These are phyloP conservation scores for Procavia capensis DNA, from an alignment of 2,113 vertebrate species.

Conservation along the genomic window DNA sequence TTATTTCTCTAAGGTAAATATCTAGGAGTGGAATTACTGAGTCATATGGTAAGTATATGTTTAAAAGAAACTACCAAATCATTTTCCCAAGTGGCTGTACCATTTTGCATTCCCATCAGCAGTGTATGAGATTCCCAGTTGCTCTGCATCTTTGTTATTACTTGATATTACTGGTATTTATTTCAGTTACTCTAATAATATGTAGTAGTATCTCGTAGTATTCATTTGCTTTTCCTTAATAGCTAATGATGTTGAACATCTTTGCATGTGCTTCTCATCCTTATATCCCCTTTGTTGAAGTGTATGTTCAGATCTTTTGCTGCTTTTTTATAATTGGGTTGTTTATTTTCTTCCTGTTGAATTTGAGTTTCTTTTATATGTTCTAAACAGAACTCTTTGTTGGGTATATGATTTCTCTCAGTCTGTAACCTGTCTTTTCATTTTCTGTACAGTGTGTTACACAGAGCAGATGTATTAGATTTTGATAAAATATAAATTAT, in stretches of 20 bases:
- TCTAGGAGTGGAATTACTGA: constrained; percentile 80
- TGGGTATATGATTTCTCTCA: constrained; percentile 55
- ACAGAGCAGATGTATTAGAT: constrained; percentile 21
- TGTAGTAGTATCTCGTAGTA: constrained; percentile 70
- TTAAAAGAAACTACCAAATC: constrained; percentile 78
- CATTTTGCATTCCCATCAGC: constrained; percentile 65
- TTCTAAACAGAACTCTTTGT: constrained; percentile 14
- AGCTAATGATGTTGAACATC: constrained; percentile 70
- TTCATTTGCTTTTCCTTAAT: constrained; percentile 72
- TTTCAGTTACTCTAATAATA: constrained; percentile 64
- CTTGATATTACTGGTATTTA: constrained; percentile 68
- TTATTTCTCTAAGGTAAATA: constrained; percentile 77
- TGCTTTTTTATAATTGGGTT: constrained; percentile 65
- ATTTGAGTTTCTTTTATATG: constrained; percentile 53
- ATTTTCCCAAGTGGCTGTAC: constrained; percentile 76
- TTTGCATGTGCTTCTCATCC: constrained; percentile 72
- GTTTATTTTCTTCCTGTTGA: constrained; percentile 69
- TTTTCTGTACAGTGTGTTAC: constrained; percentile 58
- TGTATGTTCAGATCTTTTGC: constrained; percentile 64
- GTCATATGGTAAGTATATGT: constrained; percentile 81
- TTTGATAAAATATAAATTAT: constrained; percentile 1
- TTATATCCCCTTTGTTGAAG: constrained; percentile 58
- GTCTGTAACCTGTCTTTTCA: constrained; percentile 45
- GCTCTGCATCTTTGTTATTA: constrained; percentile 70
- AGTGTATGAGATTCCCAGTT: constrained; percentile 70